Evolutionary conservation across 2,797 vertebrate genomes (phyloP).

Genomic region (Odontamblyopus rebecca): DNA sequence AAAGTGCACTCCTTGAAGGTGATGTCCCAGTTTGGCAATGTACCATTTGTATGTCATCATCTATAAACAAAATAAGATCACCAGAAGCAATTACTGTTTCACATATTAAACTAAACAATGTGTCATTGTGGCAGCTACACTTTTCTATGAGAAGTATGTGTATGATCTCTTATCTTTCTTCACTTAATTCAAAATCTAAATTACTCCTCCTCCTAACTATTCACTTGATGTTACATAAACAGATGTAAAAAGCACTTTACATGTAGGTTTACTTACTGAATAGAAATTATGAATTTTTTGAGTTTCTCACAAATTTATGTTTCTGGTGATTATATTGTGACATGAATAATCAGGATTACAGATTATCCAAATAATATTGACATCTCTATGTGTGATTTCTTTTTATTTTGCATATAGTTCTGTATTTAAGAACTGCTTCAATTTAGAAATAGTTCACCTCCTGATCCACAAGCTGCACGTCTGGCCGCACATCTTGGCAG

Average conservation of each 20-base stretch:
- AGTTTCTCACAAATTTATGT: too few species aligned
- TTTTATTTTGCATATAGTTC: background rate
- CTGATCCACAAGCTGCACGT: constrained; percentile 91
- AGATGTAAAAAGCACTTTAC: too few species aligned
- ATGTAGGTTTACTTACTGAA: too few species aligned
- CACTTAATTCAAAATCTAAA: background rate
- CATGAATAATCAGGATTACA: too few species aligned
- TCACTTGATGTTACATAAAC: too few species aligned
- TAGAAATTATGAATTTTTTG: too few species aligned
- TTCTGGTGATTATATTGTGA: too few species aligned
- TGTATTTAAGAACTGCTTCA: background rate
- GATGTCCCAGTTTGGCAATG: constrained; percentile 86
- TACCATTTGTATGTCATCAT: constrained; percentile 99
- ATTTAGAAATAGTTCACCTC: constrained; percentile 78
- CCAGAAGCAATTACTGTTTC: background rate
- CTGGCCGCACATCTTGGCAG: constrained; percentile 86
- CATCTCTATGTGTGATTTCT: too few species aligned
- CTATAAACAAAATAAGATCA: constrained; percentile 63
- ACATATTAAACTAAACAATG: background rate
- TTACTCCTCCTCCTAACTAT: background rate
- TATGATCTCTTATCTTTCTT: background rate
- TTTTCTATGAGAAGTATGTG: background rate
- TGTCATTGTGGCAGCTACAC: background rate
- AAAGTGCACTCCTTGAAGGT: constrained; percentile 85
- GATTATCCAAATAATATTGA: too few species aligned